Evolutionary conservation across 2,113 vertebrate species (phyloP), one percentile per base, ranked within the genome.

Genomic region (Xiphophorus hellerii): DNA sequence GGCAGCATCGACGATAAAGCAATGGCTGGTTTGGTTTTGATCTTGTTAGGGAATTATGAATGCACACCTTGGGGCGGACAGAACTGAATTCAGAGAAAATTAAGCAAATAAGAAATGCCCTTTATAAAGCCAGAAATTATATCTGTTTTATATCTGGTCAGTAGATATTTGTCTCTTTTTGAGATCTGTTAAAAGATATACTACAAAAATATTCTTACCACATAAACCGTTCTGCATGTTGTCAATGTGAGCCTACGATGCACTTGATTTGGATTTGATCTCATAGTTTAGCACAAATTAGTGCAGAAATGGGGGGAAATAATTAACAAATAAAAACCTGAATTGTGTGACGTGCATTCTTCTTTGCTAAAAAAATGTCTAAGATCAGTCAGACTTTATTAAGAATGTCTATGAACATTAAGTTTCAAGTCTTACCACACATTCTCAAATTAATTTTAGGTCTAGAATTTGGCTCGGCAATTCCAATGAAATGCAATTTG

Each of bases 41-140:
- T 88, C 73, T 62, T 28, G 70, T 72, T 37, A 39, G 35, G 54
- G 79, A 82, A 81, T 84, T 83, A 80, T 75, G 80, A 84, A 89
- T 77, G 67, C 7, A 22, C 44, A 67, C 60, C 29, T 65, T 78
- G 44, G n/a, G 44, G 25, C 60, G 74, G 78, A 84, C 66, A 73
- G 62, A 79, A 67, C 28, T 63, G 74, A 87, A 87, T 83, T 79
- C 29, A 68, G 60, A 67, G 73, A 33, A 35, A 42, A 33, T 25
- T 6, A 77, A 74, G 12, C 29, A 63, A 67, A 48, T 62, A 84
- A 37, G 1, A 13, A 78, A 74, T 1, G 14, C 58, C 61, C 63
- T 0, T 76, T 54, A 58, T 58, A 76, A 29, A 76, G 33, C 62
- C 17, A 66, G 7, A 69, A 73, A 81, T 42, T 66, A 67, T 62